Base-by-base conservation (phyloP, 2,797 vertebrate genomes). In the Schizothorax lantsangensis region DNA sequence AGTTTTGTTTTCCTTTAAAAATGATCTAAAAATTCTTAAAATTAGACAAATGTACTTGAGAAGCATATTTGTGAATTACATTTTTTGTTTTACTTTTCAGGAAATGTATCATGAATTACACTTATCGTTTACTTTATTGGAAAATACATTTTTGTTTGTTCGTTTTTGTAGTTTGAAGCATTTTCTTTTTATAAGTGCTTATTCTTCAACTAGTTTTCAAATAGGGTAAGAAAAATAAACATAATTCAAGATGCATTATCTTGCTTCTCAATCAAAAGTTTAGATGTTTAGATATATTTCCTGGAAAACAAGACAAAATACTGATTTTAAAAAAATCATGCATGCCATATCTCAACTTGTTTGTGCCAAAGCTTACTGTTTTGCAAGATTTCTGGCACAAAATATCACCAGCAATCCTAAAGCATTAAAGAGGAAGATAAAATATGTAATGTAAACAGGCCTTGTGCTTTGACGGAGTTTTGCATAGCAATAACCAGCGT, bases 351-450 rank as follows among this genome's bases (percentile, higher is more conserved):
- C 9, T 62, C 3, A 45, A 33, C 38, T 40, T 83, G 64, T 23
- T 45, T 64, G 30, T n/a, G 19, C 54, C 71, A 49, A 77, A 2
- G 14, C 43, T 47, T 21, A 45, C 7, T 4, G 45, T 68, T 79
- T 69, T 79, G 59, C 62, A 69, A 71, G 33, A 57, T 57, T 59
- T 74, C n/a, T 59, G n/a, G 81, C 52, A 66, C 54, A 15, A 52
- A 47, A 75, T 3, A 49, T 12, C 52, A 85, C 49, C 10, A 62
- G 64, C 38, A 59, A 59, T 47, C 66, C 30, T 23, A 21, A 14
- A 66, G 79, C 19, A 69, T 66, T 69, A 47, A 52, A 52, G 79
- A 68, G 66, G 19, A 36, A n/a, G 30, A 2, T 0, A 19, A 17
- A 17, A 36, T 40, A 1, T 26, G n/a, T 43, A 9, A 12, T 7